Base-by-base conservation (phyloP, 1,140 invertebrate species). In the Dreissena rostriformis region DNA sequence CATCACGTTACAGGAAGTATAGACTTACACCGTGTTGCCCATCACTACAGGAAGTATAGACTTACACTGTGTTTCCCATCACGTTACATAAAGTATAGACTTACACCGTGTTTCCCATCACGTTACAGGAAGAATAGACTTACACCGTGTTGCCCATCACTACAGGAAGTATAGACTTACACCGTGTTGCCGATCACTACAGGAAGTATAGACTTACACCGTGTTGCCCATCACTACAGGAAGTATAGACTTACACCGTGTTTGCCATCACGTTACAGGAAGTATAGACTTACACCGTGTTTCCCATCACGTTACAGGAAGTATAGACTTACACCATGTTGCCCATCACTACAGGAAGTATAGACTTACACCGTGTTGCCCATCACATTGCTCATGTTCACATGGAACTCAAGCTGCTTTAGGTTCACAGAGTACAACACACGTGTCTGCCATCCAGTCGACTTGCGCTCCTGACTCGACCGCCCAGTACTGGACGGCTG, bases 351-450 rank as follows among this genome's bases (percentile, higher is more conserved):
- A n/a, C n/a, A n/a, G n/a, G 39, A 39, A 39, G 28, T n/a, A 67
- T 65, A 17, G 15, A 94, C 95, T 94, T 94, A 97, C 95, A 96
- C 96, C 53, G 98, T 98, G 92, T 99, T 99, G 26, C 98, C 98
- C 97, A 99, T 99, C 0, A 99, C 98, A 92, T 99, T 99, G 24
- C 98, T 98, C 97, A 99, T 99, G 93, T 99, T 99, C 97, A 99
- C 99, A 90, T 98, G 97, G 22, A 99, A 97, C 93, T 99, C 98
- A 28, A 99, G 94, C 88, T 97, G 96, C 7, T 97, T 98, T 89
- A 99, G 97, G 94, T 99, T 99, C 15, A 99, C 96, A 0, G 97
- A 97, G 94, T 99, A 98, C 52, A 99, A 93, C 1, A 99, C 98
- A 19, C 99, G 94, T 5, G 98, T 99, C 93, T 99, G 97, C 98